Evolutionary conservation across 2,113 vertebrate genomes (phyloP).

Genomic region (Anseranas semipalmata): DNA sequence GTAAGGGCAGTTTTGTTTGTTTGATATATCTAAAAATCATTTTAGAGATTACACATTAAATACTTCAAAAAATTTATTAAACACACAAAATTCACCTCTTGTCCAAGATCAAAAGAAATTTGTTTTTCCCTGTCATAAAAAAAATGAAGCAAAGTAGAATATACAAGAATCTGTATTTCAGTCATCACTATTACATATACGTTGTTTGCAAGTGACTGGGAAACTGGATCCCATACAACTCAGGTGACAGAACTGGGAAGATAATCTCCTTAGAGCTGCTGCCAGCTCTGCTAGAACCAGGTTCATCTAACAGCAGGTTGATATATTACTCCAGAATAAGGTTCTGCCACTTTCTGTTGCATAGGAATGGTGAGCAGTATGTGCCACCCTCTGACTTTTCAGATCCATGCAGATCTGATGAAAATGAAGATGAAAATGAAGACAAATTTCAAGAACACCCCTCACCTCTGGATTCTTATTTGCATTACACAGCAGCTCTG

Average conservation of each 20-base stretch:
- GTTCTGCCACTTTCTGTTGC: background rate
- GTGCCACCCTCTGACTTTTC: background rate
- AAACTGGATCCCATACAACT: background rate
- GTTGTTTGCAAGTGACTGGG: background rate
- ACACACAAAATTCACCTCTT: background rate
- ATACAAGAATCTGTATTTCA: background rate
- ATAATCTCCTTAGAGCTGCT: background rate
- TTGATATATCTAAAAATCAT: background rate
- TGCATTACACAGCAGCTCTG: background rate
- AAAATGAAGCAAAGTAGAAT: background rate
- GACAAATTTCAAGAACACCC: background rate
- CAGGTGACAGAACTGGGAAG: background rate
- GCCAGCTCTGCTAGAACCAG: background rate
- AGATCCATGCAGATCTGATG: background rate
- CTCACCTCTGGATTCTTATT: background rate
- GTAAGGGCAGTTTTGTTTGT: background rate
- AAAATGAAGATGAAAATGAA: background rate
- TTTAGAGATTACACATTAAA: background rate
- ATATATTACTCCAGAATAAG: background rate
- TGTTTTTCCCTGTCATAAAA: background rate
- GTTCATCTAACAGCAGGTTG: background rate
- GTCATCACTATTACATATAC: background rate
- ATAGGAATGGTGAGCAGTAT: background rate
- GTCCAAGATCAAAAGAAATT: background rate
- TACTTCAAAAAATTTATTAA: background rate